phyloP scores from a whole-genome alignment of 2,113 vertebrate species.

The Mellivora capensis region DNA sequence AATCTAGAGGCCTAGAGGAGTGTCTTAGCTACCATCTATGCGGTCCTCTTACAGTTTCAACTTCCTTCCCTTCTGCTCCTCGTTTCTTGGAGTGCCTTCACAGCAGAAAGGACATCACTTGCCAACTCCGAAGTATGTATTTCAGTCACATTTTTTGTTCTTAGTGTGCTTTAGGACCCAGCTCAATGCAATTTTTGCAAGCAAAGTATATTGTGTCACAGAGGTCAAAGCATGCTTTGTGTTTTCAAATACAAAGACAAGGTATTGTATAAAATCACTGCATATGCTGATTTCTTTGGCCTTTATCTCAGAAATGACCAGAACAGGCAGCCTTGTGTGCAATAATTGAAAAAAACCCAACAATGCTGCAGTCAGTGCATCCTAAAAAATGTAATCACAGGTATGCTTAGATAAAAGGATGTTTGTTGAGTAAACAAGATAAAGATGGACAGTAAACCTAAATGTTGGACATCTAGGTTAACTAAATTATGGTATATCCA shows the following conservation, averaged over 20 bases:
- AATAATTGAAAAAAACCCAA: not conserved
- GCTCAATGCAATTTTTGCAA: constrained; percentile 26
- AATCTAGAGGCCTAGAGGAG: not conserved
- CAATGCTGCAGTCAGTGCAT: not conserved
- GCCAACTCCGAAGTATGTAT: not conserved
- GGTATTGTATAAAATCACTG: not conserved
- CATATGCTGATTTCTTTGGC: constrained; percentile 6
- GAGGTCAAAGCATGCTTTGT: constrained; percentile 1
- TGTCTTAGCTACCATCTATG: not conserved
- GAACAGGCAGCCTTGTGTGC: not conserved
- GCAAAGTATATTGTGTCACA: not conserved
- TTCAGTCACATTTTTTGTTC: constrained; percentile 26
- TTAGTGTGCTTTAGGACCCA: not conserved
- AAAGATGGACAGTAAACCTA: constrained; percentile 5
- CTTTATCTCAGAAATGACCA: not conserved
- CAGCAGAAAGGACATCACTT: not conserved
- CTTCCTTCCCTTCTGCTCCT: not conserved
- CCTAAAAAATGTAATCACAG: not conserved
- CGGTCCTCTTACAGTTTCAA: not conserved
- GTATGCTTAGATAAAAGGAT: constrained; percentile 23
- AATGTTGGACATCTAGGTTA: constrained; percentile 5
- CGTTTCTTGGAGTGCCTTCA: not conserved
- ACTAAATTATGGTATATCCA: not conserved
- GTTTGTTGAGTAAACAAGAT: not conserved
- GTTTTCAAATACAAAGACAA: constrained; percentile 29